These are phyloP conservation scores for Microchrysa polita DNA, from an alignment of 2,888 invertebrate species.

Conservation along the genomic window DNA sequence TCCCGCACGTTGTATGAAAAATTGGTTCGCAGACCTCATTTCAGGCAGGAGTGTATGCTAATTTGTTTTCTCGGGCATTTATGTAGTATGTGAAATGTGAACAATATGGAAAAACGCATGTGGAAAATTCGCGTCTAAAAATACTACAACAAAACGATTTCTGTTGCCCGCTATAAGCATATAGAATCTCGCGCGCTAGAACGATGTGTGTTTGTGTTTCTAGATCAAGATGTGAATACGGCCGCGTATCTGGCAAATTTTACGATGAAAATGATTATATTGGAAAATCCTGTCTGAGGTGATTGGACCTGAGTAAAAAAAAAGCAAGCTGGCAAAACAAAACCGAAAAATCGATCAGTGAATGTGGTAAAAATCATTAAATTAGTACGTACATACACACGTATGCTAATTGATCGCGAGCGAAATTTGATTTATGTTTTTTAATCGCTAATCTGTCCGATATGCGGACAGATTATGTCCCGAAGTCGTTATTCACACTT, in stretches of 20 bases:
- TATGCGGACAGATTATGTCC: not conserved
- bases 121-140: conserved; percentile 42
- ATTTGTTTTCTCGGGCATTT: conserved; percentile 16
- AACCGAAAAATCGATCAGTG: not conserved
- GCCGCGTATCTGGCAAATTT: conserved; percentile 16
- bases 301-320: not conserved
- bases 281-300: not conserved
- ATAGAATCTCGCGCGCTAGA: too few species aligned
- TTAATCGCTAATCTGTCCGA: not conserved
- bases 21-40: not conserved
- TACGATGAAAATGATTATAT: not conserved
- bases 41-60: not conserved
- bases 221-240: not conserved
- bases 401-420: not conserved
- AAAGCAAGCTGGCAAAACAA: not conserved
- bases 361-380: conserved; percentile 5
- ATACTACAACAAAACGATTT: conserved; percentile 32
- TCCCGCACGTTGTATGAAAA: conserved; percentile 14
- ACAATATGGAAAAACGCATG: conserved; percentile 39
- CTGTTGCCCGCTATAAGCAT: too few species aligned
- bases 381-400: not conserved
- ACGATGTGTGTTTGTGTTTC: too few species aligned
- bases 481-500: not conserved
- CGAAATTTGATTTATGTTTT: not conserved
- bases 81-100: conserved; percentile 34